phyloP scores from a whole-genome alignment of 2,888 invertebrate species.

The Masnerella sp. region DNA sequence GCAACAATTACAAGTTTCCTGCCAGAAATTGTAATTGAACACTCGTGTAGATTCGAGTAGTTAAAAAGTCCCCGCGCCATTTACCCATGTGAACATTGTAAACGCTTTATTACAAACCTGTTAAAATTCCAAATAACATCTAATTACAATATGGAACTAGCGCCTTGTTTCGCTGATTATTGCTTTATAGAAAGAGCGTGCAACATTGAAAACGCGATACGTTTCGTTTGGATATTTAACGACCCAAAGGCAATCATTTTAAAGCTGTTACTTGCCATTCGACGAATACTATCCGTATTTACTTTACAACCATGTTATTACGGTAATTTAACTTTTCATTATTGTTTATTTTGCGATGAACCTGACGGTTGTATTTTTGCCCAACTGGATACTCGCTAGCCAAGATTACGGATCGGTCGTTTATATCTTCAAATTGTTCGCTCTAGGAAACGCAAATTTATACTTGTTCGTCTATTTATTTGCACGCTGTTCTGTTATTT shows the following conservation, averaged over 20 bases:
- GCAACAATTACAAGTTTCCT: slow-evolving; percentile 28
- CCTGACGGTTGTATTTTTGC: too few relatives aligned
- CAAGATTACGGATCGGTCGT: too few relatives aligned
- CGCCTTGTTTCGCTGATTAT: slow-evolving; percentile 14
- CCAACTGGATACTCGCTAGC: too few relatives aligned
- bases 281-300: slow-evolving; percentile 26
- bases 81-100: not conserved
- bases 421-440: too few relatives aligned
- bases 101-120: slow-evolving; percentile 16
- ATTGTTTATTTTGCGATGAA: slow-evolving; percentile 9
- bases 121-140: slow-evolving; percentile 22
- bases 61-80: not conserved
- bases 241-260: slow-evolving; percentile 35
- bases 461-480: too few relatives aligned
- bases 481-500: too few relatives aligned
- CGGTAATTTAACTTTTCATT: slow-evolving; percentile 16
- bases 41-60: not conserved
- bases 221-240: slow-evolving; percentile 23
- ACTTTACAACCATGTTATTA: slow-evolving; percentile 37
- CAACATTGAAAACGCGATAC: slow-evolving; percentile 13
- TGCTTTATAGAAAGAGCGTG: slow-evolving; percentile 8
- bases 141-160: slow-evolving; percentile 28
- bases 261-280: slow-evolving; percentile 30
- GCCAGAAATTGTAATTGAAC: slow-evolving; percentile 22
- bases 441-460: too few relatives aligned